A percentile compares a stretch with the other conserved stretches of the same genome.
phyloP scores from a whole-genome alignment of 2,113 vertebrate species.

The Nipponia nippon region DNA sequence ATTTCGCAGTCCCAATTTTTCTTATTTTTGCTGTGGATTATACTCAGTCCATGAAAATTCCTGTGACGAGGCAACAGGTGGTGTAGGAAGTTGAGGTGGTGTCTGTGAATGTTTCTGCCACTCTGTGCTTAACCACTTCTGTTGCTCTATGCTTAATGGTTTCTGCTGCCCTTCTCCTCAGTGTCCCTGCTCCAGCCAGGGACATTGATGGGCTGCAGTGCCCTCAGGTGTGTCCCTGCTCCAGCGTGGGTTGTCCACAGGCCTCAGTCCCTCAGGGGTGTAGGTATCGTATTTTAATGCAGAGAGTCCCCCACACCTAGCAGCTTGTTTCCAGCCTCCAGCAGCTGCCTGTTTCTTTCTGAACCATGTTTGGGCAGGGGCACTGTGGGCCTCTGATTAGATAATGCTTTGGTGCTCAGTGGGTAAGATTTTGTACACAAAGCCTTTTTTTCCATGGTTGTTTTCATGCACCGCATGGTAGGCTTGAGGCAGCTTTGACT shows the following conservation, averaged over 20 bases:
- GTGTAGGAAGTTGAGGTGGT: neutral
- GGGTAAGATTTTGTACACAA: neutral
- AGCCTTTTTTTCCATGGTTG: neutral
- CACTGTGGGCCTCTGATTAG: neutral
- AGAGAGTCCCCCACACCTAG: neutral
- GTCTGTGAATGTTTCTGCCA: neutral
- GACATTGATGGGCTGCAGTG: neutral
- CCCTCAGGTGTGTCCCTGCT: neutral
- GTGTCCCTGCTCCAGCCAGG: accelerated
- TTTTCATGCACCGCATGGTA: accelerated
- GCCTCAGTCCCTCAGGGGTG: neutral
- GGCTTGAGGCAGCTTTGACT: neutral
- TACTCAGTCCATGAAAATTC: neutral
- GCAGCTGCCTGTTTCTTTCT: neutral
- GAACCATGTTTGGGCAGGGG: neutral
- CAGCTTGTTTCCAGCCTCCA: neutral
- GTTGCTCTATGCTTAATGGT: neutral
- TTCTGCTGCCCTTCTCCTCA: neutral
- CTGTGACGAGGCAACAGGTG: neutral
- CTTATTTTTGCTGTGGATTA: neutral
- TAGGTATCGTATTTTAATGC: too few relatives aligned
- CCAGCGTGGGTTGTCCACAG: neutral
- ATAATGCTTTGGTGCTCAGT: accelerated
- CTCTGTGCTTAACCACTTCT: neutral
- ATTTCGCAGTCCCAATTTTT: neutral